A percentile compares a stretch with the other conserved stretches of the same genome.
phyloP scores from a whole-genome alignment of 2,113 vertebrate genomes.

The Ochotona princeps region DNA sequence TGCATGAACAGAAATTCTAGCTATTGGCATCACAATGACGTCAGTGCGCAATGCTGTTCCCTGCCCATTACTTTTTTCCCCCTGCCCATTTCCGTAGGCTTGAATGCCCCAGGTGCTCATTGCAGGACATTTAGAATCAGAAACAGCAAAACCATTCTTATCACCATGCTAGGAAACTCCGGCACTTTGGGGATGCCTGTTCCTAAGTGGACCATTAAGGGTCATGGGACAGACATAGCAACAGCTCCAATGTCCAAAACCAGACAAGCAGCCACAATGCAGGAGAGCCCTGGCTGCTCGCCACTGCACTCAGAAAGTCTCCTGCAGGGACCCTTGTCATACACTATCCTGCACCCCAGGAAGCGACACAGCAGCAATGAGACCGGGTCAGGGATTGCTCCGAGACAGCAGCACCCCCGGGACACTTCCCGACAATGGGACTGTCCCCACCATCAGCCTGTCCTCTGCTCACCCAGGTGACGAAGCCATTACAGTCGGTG shows the following conservation, averaged over 20 bases:
- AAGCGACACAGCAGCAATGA: not conserved
- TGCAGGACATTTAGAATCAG: not conserved
- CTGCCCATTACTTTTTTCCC: no score
- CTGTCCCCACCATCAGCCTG: not conserved
- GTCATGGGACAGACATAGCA: not conserved
- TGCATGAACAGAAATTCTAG: not conserved
- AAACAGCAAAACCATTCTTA: not conserved
- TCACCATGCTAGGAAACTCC: not conserved
- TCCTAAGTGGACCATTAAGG: not conserved
- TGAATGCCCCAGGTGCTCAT: not conserved
- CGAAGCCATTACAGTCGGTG: conserved; percentile 75
- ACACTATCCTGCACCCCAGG: not conserved
- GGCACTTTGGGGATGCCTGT: not conserved
- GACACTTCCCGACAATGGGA: no score
- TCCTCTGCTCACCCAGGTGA: conserved; percentile 80
- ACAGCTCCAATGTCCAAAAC: not conserved
- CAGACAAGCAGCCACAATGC: not conserved
- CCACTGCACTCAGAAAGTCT: not conserved
- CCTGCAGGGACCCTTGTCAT: not conserved
- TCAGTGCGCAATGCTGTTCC: not conserved
- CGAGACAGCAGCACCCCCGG: not conserved
- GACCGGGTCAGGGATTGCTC: not conserved
- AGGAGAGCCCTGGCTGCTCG: not conserved
- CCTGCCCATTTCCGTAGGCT: not conserved
- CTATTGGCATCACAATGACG: not conserved